Evolutionary conservation across 2,797 vertebrate species (phyloP).

Genomic region (Arremon aurantiirostris): DNA sequence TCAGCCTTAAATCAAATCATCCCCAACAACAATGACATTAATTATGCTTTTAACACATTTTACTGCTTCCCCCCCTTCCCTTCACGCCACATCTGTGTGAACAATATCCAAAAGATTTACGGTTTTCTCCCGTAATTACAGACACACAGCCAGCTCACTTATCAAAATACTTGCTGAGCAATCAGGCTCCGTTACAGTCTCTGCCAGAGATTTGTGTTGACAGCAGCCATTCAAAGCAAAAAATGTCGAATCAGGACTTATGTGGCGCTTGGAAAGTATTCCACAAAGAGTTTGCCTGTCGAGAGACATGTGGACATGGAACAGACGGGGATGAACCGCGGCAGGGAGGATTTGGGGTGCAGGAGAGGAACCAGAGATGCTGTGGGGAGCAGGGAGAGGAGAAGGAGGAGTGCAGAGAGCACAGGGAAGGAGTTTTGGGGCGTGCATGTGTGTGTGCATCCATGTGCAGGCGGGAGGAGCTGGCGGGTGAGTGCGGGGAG

Average conservation of each 20-base stretch:
- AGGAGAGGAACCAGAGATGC: neutral
- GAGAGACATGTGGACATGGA: constrained; percentile 49
- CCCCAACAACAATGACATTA: constrained; percentile 80
- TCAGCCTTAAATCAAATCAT: constrained; percentile 80
- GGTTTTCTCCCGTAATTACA: constrained; percentile 85
- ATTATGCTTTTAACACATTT: constrained; percentile 84
- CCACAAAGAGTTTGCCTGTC: constrained; percentile 71
- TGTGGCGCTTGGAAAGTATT: constrained; percentile 40
- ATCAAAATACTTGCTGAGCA: constrained; percentile 87
- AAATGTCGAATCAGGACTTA: constrained; percentile 77
- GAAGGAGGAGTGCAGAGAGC: neutral
- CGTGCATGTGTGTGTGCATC: neutral
- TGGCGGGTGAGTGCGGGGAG: neutral
- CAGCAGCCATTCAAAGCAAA: constrained; percentile 78
- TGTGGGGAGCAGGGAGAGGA: neutral
- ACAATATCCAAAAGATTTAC: constrained; percentile 84
- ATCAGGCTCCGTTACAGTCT: constrained; percentile 71
- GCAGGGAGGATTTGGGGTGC: neutral
- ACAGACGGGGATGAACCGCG: neutral
- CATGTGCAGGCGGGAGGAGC: neutral
- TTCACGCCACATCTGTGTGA: constrained; percentile 84
- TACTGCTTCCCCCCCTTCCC: constrained; percentile 73
- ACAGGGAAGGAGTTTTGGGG: neutral
- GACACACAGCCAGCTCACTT: constrained; percentile 78
- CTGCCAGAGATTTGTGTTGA: constrained; percentile 77